Evolutionary conservation across 2,797 vertebrate genomes (phyloP).

Genomic region (Arremon brunneinucha): DNA sequence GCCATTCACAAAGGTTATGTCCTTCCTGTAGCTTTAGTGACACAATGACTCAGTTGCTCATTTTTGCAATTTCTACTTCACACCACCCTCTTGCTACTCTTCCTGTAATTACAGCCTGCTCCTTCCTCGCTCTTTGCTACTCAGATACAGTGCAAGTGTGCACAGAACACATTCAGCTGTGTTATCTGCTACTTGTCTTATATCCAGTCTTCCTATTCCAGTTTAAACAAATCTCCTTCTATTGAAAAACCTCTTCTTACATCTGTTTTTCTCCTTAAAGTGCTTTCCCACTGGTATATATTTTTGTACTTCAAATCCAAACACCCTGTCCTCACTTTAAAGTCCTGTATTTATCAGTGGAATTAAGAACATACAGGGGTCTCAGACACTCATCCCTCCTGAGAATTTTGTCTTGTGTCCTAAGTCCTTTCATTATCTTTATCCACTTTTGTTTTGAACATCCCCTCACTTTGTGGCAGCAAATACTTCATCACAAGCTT

Average conservation of each 20-base stretch:
- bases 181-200: not conserved
- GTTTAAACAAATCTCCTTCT: not conserved
- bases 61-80: not conserved
- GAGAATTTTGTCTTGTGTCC: not conserved
- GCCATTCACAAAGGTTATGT: not conserved
- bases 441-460: not conserved
- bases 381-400: not conserved
- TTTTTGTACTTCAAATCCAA: not conserved
- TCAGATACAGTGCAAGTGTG: not conserved
- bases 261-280: not conserved
- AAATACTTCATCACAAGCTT: not conserved
- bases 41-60: not conserved
- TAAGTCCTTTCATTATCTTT: not conserved
- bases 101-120: not conserved
- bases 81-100: not conserved
- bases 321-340: not conserved
- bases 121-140: not conserved
- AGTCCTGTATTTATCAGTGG: not conserved
- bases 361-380: not conserved
- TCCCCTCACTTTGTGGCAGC: not conserved
- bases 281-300: not conserved
- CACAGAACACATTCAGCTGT: not conserved
- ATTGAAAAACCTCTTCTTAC: not conserved
- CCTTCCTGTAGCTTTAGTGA: not conserved
- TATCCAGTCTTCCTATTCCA: not conserved